phyloP scores from a whole-genome alignment of 2,113 vertebrate species.

The Callithrix jacchus region DNA sequence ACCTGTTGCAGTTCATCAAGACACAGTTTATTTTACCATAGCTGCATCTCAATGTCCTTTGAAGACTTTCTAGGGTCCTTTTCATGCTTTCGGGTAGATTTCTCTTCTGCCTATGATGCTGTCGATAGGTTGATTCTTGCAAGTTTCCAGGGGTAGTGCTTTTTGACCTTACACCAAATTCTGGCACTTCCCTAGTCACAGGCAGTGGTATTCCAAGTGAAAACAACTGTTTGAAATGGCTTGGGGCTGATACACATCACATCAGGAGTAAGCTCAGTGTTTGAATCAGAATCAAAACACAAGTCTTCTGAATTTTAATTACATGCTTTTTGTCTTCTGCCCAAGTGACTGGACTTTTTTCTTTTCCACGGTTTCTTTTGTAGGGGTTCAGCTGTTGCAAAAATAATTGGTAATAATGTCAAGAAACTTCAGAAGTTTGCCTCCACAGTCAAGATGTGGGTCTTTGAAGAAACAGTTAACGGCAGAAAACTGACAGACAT shows the following conservation, averaged over 20 bases:
- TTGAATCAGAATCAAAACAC: not conserved
- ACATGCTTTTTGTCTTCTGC: not conserved
- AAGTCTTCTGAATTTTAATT: not conserved
- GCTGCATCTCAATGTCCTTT: not conserved
- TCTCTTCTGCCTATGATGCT: not conserved
- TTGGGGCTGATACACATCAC: not conserved
- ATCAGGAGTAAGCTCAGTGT: not conserved
- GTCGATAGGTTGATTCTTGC: not conserved
- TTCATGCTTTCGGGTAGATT: not conserved
- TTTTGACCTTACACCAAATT: not conserved
- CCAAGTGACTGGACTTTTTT: not conserved
- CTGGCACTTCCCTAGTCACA: not conserved
- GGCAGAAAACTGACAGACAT: constrained; percentile 94
- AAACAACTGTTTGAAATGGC: not conserved
- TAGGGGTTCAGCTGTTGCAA: constrained; percentile 94
- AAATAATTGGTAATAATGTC: constrained; percentile 92
- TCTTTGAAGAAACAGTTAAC: constrained; percentile 92
- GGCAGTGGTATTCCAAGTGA: not conserved
- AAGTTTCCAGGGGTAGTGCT: not conserved
- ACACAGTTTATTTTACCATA: not conserved
- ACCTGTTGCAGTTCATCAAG: not conserved
- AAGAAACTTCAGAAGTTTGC: constrained; percentile 88
- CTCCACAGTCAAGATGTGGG: constrained; percentile 95
- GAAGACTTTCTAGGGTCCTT: not conserved
- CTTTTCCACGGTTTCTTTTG: not conserved